phyloP scores from a whole-genome alignment of 2,113 vertebrate species.

The Halcyon senegalensis region DNA sequence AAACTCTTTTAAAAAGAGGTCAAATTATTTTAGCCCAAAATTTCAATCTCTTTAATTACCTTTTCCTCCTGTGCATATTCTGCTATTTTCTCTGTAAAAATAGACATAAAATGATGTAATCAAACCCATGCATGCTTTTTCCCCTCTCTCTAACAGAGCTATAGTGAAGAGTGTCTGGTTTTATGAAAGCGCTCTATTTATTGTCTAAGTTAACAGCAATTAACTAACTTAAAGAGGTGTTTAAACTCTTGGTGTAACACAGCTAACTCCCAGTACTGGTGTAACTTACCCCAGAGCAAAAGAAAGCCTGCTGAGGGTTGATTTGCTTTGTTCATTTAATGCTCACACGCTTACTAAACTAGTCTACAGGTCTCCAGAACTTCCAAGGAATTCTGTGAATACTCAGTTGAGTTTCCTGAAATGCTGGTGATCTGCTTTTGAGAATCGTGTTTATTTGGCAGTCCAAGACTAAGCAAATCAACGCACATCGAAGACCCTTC shows the following conservation, averaged over 20 bases:
- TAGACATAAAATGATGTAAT: no score
- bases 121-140: no score
- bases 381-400: neutral
- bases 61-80: neutral
- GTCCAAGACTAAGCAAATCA: neutral
- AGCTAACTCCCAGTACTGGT: neutral
- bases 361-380: neutral
- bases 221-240: no score
- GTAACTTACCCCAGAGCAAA: neutral
- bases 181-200: no score
- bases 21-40: neutral
- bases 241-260: neutral
- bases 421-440: neutral
- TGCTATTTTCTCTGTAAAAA: neutral
- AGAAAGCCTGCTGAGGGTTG: neutral
- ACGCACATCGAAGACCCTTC: neutral
- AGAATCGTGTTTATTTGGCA: neutral
- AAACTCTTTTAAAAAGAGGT: neutral
- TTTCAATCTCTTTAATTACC: neutral
- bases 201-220: no score
- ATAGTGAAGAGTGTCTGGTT: no score
- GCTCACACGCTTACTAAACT: neutral
- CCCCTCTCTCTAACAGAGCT: no score
- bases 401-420: neutral
- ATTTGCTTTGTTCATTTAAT: neutral